A percentile compares a stretch with the other conserved stretches of the same genome.
phyloP scores from a whole-genome alignment of 2,888 invertebrate genomes.

The Ditula angustiorana region DNA sequence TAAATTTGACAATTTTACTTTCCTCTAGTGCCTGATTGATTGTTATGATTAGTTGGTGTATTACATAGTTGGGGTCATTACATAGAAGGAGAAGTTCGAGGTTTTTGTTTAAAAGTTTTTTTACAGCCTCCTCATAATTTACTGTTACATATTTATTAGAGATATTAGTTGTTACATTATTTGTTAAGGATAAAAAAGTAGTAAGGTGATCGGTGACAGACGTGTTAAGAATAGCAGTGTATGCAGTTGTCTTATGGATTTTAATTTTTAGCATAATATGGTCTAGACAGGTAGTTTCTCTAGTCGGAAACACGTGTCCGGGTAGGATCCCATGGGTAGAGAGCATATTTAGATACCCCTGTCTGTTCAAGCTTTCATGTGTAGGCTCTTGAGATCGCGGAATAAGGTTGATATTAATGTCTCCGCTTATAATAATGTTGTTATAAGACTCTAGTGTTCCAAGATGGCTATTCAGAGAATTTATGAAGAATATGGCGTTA shows the following conservation, averaged over 20 bases:
- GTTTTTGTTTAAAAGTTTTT: too few species aligned
- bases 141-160: too few species aligned
- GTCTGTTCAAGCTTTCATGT: not conserved
- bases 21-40: too few species aligned
- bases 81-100: too few species aligned
- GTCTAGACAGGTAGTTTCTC: constrained; percentile 29
- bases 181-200: not conserved
- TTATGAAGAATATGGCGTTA: constrained; percentile 42
- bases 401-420: constrained; percentile 48
- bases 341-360: constrained; percentile 2
- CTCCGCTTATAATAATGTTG: constrained; percentile 45
- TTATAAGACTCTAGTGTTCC: constrained; percentile 26
- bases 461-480: constrained; percentile 41
- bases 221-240: constrained; percentile 23
- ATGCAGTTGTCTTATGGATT: not conserved
- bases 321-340: constrained; percentile 22
- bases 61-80: too few species aligned
- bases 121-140: too few species aligned
- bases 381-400: not conserved
- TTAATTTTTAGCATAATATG: constrained; percentile 33
- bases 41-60: too few species aligned
- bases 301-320: constrained; percentile 32
- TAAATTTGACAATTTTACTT: too few species aligned
- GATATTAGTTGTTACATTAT: too few species aligned
- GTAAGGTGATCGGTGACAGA: constrained; percentile 34